phyloP scores from a whole-genome alignment of 2,888 invertebrate species.

The Drosophila atripex region DNA sequence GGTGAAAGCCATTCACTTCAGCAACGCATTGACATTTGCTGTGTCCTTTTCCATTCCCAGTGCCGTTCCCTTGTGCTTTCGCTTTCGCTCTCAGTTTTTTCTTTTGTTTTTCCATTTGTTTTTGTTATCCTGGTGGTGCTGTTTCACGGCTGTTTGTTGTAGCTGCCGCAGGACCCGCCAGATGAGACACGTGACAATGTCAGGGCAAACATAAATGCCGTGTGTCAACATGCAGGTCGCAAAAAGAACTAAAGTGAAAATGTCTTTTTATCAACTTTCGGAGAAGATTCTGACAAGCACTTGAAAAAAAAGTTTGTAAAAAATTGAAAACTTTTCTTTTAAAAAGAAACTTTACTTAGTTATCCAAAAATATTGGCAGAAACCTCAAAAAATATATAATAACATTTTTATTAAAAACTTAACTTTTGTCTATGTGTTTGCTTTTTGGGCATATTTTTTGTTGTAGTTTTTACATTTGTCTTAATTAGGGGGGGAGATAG shows the following conservation, averaged over 20 bases:
- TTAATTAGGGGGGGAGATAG: constrained; percentile 59
- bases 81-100: constrained; percentile 5
- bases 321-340: constrained; percentile 1
- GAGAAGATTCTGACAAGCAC: constrained; percentile 13
- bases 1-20: constrained; percentile 47
- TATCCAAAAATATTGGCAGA: background rate
- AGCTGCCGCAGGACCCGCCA: constrained; percentile 34
- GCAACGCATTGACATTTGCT: constrained; percentile 65
- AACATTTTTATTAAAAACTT: background rate
- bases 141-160: constrained; percentile 25
- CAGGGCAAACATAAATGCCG: constrained; percentile 47
- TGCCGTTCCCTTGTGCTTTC: constrained; percentile 7
- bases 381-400: background rate
- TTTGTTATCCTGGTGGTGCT: constrained; percentile 33
- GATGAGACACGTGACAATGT: constrained; percentile 64
- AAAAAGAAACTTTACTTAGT: background rate
- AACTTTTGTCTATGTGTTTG: constrained; percentile 2
- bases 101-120: constrained; percentile 38
- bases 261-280: constrained; percentile 57
- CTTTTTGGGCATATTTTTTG: constrained; percentile 51
- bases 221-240: constrained; percentile 47
- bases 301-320: background rate
- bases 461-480: constrained; percentile 72
- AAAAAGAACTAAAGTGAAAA: constrained; percentile 60
- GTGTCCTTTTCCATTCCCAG: constrained; percentile 5